Evolutionary conservation across 2,888 invertebrate species (phyloP), one percentile per base, ranked within the genome.

Genomic region (Portevinia maculata): DNA sequence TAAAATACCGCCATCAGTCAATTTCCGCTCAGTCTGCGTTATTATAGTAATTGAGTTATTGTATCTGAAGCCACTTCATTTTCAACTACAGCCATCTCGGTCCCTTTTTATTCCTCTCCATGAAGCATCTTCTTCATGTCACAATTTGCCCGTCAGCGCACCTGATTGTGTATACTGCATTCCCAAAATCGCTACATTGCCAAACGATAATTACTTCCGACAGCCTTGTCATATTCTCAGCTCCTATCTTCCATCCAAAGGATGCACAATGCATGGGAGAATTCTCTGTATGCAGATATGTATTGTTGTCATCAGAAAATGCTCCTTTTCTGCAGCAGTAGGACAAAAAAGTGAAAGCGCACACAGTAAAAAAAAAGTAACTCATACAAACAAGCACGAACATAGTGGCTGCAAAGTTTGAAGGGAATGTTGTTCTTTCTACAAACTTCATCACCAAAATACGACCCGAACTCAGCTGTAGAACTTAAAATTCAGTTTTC

Each of bases 151-250:
- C 46, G 32, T 7, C 24, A 19, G 50, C 30, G 41, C 46, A 65
- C 52, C 59, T 52, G 79, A 69, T 69, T 81, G 50, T 32, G 32
- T 75, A 59, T 46, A 15, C 71, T 44, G 62, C 60, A 71, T 71
- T 78, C 53, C 52, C 52, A 30, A 81, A 83, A 76, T 78, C 53
- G 55, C 78, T 37, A 53, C 76, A 83, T 53, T 60, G 65, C 64
- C 81, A 70, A 76, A 76, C 76, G 78, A 67, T 83, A 83, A 83
- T 83, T 83, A 83, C 78, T 83, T 78, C 76, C 65, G 44, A 17
- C 78, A 73, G 41, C 69, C 46, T 57, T 55, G 39, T 13, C 55
- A 62, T 34, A 39, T 53, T 46, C 64, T 70, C 41, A 32, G 19
- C 37, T 57, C 24, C 15, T 64, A 57, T 52, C 39, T 52, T 46